Conservation (phyloP, 2,888 invertebrate species). For the Oegoconia quadripuncta region DNA sequence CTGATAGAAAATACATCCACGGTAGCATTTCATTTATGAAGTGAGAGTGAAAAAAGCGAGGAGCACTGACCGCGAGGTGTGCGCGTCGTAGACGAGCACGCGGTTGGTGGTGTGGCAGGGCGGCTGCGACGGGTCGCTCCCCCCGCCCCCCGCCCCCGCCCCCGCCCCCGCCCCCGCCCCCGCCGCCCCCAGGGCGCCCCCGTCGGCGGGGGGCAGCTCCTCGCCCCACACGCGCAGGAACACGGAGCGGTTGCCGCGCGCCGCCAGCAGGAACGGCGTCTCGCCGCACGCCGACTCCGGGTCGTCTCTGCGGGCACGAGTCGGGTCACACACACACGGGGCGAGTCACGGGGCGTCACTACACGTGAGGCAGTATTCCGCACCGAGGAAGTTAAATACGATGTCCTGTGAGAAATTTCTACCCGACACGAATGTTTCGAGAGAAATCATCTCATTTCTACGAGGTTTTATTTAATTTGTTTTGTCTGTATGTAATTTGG, state of each 20-base stretch:
- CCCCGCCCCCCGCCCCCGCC: neutral
- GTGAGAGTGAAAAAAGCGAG: too few relatives aligned
- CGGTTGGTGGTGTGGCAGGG: slow-evolving; percentile 89
- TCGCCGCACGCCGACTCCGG: slow-evolving; percentile 82
- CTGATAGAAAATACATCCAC: too few relatives aligned
- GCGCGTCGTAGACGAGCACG: slow-evolving; percentile 88
- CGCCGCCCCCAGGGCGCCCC: slow-evolving; percentile 78
- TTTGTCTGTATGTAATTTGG: too few relatives aligned
- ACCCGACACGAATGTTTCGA: too few relatives aligned
- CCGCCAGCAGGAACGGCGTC: slow-evolving; percentile 88
- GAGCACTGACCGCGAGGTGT: slow-evolving; percentile 25
- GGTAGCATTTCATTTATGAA: too few relatives aligned
- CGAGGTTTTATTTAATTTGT: too few relatives aligned
- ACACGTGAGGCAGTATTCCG: neutral
- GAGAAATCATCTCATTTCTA: too few relatives aligned
- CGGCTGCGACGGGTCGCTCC: slow-evolving; percentile 76
- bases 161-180: slow-evolving; percentile 52
- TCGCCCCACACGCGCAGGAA: slow-evolving; percentile 92
- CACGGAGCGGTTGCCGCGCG: slow-evolving; percentile 88
- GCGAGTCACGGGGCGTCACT: neutral
- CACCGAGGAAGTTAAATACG: neutral
- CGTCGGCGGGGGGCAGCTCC: slow-evolving; percentile 83
- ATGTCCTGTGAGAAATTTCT: too few relatives aligned
- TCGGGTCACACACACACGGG: neutral
- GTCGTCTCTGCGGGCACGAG: slow-evolving; percentile 27